A percentile compares a stretch with the other conserved stretches of the same genome.
Conservation (phyloP, 2,797 vertebrate species). For the Hybognathus amarus region DNA sequence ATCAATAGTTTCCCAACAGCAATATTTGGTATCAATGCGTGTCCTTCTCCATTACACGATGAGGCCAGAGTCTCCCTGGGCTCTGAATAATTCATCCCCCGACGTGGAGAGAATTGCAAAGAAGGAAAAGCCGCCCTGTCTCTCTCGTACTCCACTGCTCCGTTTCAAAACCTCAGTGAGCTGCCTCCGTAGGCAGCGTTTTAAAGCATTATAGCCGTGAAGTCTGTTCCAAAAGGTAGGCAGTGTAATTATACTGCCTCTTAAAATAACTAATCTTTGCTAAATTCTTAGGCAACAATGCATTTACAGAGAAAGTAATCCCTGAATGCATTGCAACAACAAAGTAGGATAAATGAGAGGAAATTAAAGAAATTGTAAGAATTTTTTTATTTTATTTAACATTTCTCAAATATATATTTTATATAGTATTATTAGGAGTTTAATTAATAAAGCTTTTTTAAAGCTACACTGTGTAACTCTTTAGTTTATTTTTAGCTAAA, state of each 20-base stretch:
- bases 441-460: not conserved
- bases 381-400: not conserved
- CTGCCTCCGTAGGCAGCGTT: conserved; percentile 23
- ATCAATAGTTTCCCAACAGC: conserved; percentile 84
- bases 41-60: conserved; percentile 84
- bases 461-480: no score
- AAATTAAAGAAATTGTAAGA: not conserved
- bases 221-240: conserved; percentile 26
- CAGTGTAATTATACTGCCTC: conserved; percentile 17
- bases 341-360: not conserved
- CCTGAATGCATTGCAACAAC: not conserved
- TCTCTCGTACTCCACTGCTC: conserved; percentile 51
- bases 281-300: conserved; percentile 1
- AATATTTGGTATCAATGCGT: conserved; percentile 84
- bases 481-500: no score
- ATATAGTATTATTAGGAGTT: not conserved
- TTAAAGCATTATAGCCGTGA: conserved; percentile 6
- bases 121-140: conserved; percentile 62
- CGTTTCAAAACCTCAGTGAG: conserved; percentile 41
- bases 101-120: conserved; percentile 69
- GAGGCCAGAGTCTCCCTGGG: conserved; percentile 77
- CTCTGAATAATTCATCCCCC: conserved; percentile 81
- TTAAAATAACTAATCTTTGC: conserved; percentile 14
- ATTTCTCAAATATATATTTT: not conserved
- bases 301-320: conserved; percentile 13